Base-by-base conservation (phyloP, 2,113 vertebrate genomes). In the Falco punctatus region DNA sequence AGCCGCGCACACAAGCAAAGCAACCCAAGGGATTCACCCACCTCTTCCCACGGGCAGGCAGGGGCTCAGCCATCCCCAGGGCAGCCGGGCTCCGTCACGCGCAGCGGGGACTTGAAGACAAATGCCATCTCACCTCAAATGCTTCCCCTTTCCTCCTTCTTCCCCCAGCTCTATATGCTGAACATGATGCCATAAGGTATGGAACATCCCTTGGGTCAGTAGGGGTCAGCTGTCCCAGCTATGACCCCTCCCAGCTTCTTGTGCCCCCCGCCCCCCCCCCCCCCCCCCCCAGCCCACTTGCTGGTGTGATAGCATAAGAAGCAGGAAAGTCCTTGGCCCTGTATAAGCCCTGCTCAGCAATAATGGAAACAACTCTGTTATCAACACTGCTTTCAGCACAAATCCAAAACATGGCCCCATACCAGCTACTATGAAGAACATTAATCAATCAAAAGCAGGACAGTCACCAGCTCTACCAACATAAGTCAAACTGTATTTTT, bases 91-190 rank as follows among this genome's bases (percentile, higher is more conserved):
- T 62, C 21, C 21, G 17, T 62, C 48, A 49, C 1, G 1, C 8
- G 2, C 27, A 74, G 13, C 0, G 0, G 22, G 10, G 6, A 44
- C 40, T 62, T 69, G n/a, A 62, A 44, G 26, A 33, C 3, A 75
- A 92, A 28, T 1, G 3, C 1, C 27, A 28, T 35, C 13, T 35
- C 13, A 52, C 3, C 74, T 10, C 48, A 62, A 62, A 55, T 0
- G 6, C 33, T 20, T 9, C 5, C 3, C 14, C 1, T 15, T 32
- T 62, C 24, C 20, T 62, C 26, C 6, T 54, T 90, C n/a, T 64
- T n/a, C 46, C 5, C 48, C 17, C 30, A 87, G 15, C 7, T 81
- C 32, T 49, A 62, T 32, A 27, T 62, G 48, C 15, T 75, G 32
- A 61, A 18, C 5, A 10, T 27, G 26, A 35, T 10, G 22, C 21